These are phyloP conservation scores for Dicyrtomina minuta DNA, from an alignment of 2,888 invertebrate species.

Conservation along the genomic window DNA sequence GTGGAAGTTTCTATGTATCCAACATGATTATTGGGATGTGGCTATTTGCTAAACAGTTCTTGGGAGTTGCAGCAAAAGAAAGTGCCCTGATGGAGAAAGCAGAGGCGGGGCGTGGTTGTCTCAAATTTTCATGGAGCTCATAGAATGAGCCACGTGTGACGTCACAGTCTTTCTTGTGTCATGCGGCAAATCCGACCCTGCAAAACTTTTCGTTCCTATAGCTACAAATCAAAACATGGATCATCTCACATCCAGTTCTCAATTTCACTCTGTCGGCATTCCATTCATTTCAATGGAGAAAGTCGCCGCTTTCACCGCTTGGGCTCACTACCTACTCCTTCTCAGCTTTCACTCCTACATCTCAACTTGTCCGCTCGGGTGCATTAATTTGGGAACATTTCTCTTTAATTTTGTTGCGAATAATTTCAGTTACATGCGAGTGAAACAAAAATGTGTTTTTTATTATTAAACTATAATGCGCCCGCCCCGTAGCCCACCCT, in stretches of 20 bases:
- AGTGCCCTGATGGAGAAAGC: constrained; percentile 34
- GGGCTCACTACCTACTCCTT: neutral
- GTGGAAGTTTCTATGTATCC: constrained; percentile 8
- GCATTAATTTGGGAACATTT: no score
- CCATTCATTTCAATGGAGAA: neutral
- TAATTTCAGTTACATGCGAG: no score
- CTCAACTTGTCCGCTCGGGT: no score
- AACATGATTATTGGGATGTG: constrained; percentile 22
- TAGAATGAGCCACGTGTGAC: neutral
- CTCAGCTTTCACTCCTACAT: neutral
- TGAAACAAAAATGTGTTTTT: no score
- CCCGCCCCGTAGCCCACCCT: no score
- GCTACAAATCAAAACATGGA: constrained; percentile 16
- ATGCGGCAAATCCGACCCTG: constrained; percentile 34
- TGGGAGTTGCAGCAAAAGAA: constrained; percentile 14
- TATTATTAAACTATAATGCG: no score
- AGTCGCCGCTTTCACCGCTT: constrained; percentile 18
- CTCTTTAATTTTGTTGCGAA: no score
- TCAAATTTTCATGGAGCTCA: neutral
- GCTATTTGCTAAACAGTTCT: constrained; percentile 1
- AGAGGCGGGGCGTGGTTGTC: constrained; percentile 33
- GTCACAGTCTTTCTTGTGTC: constrained; percentile 27
- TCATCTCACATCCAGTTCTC: neutral
- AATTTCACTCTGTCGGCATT: constrained; percentile 16
- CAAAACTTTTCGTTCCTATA: constrained; percentile 29